A percentile compares a stretch with the other conserved stretches of the same genome.
These are phyloP conservation scores for Microctonus brassicae DNA, from an alignment of 2,888 invertebrate species.

Conservation along the genomic window DNA sequence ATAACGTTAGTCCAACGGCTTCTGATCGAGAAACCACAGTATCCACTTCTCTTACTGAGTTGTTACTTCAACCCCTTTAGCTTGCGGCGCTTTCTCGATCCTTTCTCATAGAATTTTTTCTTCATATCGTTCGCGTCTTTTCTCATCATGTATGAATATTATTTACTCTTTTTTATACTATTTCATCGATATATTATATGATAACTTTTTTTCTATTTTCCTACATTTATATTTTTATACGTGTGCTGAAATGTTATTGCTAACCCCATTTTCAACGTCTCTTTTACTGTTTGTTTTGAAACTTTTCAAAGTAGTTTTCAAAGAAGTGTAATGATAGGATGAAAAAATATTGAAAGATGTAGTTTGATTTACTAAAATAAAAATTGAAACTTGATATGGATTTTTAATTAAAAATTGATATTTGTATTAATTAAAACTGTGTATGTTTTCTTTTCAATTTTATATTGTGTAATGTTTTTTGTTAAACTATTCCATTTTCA, in stretches of 20 bases:
- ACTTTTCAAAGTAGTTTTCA: background rate
- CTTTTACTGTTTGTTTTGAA: background rate
- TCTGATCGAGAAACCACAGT: constrained; percentile 27
- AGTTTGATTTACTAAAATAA: too few relatives aligned
- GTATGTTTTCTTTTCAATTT: too few relatives aligned
- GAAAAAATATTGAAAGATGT: too few relatives aligned
- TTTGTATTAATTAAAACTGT: too few relatives aligned
- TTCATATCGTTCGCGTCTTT: background rate
- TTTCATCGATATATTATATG: too few relatives aligned
- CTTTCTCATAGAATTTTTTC: background rate
- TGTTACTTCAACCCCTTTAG: constrained; percentile 11
- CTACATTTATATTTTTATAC: background rate
- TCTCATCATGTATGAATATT: background rate
- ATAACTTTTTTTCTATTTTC: background rate
- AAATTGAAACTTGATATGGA: background rate
- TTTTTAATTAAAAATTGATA: background rate
- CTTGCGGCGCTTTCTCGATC: background rate
- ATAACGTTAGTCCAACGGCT: constrained; percentile 19
- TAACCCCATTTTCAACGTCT: background rate
- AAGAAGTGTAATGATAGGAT: too few relatives aligned
- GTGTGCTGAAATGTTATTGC: background rate
- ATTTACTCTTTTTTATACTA: too few relatives aligned
- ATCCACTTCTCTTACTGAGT: constrained; percentile 16
- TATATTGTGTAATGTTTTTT: too few relatives aligned
- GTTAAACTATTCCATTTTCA: too few relatives aligned